Percentiles rank a stretch among this genome's conserved stretches.
phyloP scores from a whole-genome alignment of 2,888 invertebrate species.

The Mythimna lalbum region DNA sequence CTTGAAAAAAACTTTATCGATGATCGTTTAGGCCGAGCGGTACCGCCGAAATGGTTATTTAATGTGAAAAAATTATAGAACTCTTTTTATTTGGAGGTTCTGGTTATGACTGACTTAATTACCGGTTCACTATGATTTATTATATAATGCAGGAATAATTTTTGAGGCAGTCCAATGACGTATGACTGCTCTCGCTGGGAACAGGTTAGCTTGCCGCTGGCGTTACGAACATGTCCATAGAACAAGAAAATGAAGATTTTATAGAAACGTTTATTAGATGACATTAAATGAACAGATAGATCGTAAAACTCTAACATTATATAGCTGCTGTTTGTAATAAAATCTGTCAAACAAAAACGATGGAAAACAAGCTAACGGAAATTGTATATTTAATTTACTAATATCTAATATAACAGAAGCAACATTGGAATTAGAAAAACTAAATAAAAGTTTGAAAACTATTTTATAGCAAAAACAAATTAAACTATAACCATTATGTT shows the following conservation, averaged over 20 bases:
- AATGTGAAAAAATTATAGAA: conserved; percentile 89
- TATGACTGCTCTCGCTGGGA: conserved; percentile 83
- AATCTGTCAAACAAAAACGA: not conserved
- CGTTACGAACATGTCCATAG: conserved; percentile 75
- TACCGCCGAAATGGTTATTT: conserved; percentile 84
- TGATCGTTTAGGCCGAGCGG: conserved; percentile 81
- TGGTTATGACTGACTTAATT: conserved; percentile 90
- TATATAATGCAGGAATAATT: conserved; percentile 88
- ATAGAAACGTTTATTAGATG: conserved; percentile 1
- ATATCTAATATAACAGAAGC: not conserved
- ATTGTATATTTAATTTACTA: not conserved
- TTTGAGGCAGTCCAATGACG: conserved; percentile 87
- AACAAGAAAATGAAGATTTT: conserved; percentile 35
- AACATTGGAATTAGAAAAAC: not conserved
- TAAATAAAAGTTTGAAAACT: not conserved
- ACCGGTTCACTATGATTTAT: conserved; percentile 90
- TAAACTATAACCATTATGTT: not conserved
- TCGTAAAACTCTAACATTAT: not conserved
- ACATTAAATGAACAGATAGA: too few species aligned
- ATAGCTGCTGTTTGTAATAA: conserved; percentile 2
- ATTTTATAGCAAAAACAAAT: not conserved
- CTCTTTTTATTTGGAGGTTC: conserved; percentile 86
- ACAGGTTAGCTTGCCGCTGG: conserved; percentile 86
- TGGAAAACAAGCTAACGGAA: not conserved
- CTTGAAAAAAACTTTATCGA: conserved; percentile 76